phyloP scores from a whole-genome alignment of 2,113 vertebrate species.

The Aviceda subcristata region DNA sequence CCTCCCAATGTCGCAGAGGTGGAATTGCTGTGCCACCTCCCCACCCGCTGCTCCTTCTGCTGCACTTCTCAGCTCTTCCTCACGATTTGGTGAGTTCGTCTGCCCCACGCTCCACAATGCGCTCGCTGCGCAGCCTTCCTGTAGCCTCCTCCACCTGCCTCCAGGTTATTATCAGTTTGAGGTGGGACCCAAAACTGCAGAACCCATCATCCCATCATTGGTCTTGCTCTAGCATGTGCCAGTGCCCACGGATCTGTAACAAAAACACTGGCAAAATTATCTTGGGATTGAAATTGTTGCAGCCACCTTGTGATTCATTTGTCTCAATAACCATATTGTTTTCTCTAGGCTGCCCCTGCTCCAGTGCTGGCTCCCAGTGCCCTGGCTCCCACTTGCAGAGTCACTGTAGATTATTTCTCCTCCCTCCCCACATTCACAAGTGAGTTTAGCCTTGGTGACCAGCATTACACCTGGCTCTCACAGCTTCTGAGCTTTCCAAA shows the following conservation, averaged over 20 bases:
- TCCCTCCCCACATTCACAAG: not conserved
- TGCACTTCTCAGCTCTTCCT: not conserved
- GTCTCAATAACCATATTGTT: not conserved
- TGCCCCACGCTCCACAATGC: not conserved
- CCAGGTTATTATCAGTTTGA: not conserved
- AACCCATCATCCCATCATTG: not conserved
- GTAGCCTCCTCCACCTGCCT: not conserved
- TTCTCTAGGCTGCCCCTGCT: not conserved
- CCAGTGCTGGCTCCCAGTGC: not conserved
- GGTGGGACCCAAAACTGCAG: not conserved
- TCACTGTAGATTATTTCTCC: not conserved
- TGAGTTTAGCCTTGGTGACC: not conserved
- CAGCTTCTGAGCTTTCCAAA: not conserved
- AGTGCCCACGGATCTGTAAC: accelerated
- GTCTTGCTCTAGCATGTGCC: not conserved
- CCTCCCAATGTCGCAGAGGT: accelerated
- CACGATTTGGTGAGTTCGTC: accelerated
- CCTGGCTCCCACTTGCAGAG: not conserved
- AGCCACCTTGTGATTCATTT: not conserved
- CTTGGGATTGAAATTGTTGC: not conserved
- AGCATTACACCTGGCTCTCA: not conserved
- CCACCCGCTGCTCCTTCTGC: not conserved
- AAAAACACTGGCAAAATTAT: not conserved
- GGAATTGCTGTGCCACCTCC: not conserved
- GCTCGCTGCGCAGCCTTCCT: not conserved